Base-by-base conservation (phyloP, 1,140 invertebrate genomes). In the Acromyrmex echinatior region DNA sequence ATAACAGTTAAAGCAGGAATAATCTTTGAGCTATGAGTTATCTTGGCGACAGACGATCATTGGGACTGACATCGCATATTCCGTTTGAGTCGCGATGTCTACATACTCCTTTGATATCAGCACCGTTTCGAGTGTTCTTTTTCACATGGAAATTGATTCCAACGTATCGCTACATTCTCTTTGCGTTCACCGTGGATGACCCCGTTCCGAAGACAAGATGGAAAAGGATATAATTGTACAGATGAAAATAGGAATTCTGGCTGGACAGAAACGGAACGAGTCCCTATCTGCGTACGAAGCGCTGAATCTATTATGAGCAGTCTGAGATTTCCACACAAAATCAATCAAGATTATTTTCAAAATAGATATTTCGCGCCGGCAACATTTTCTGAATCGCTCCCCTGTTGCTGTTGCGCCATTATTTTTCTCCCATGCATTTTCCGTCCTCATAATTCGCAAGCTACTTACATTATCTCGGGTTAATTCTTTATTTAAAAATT, bases 161-260 rank as follows among this genome's bases (percentile, higher is more conserved):
- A 60, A 74, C 68, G 68, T 74, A 62, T 60, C 56, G 62, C 68
- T 45, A 82, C 21, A 9, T 84, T 74, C 80, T 62, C 71, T 84
- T 49, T 62, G 39, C 18, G 70, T 39, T 35, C 65, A 7, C 35
- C 63, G 35, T 45, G 51, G 68, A 74, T 74, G 70, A 84, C 80
- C 80, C 39, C 45, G 56, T 84, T 84, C 71, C 68, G 7, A 62
- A 49, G 65, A 28, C 51, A 82, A 74, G 80, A 84, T 58, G 51
- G 71, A 49, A 74, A 63, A 16, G 56, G 80, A 74, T 84, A 74
- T 84, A 84, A 84, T 84, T 84, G 28, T 45, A 63, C 56, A 35
- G 70, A 84, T 60, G 58, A 74, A 82, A 84, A 84, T 84, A 84
- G 70, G n/a, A 84, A 39, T 74, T 76, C 80, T 49, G 14, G 2